Percentiles rank a stretch among this genome's conserved stretches.
These are phyloP conservation scores for Propithecus deckenii DNA, from an alignment of 2,797 vertebrate genomes.

Conservation along the genomic window DNA sequence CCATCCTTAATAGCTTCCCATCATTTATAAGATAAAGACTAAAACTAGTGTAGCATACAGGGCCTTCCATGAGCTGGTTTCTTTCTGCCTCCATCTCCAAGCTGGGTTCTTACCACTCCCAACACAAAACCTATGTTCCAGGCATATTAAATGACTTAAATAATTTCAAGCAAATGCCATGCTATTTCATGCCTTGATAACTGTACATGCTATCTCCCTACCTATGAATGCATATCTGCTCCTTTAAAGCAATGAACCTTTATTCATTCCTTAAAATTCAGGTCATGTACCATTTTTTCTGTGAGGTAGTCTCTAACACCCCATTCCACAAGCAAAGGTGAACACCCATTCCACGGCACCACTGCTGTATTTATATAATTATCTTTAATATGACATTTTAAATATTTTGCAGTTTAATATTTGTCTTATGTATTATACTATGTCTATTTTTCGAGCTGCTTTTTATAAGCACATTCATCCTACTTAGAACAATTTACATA, in stretches of 20 bases:
- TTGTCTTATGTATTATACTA: neutral
- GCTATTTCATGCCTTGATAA: neutral
- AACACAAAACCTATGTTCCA: neutral
- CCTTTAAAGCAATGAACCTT: neutral
- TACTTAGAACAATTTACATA: neutral
- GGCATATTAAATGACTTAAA: neutral
- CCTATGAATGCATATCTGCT: neutral
- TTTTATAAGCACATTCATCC: neutral
- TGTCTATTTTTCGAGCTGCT: neutral
- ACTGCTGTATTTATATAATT: neutral
- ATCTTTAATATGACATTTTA: neutral
- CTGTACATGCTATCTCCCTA: neutral
- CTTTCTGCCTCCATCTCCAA: neutral
- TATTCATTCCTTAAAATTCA: constrained; percentile 23
- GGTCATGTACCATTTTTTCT: neutral
- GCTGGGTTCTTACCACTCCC: neutral
- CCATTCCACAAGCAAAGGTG: neutral
- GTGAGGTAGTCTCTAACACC: neutral
- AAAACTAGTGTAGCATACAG: neutral
- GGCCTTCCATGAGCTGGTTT: neutral
- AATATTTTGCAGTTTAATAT: neutral
- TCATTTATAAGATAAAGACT: constrained; percentile 23
- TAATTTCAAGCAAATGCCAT: neutral
- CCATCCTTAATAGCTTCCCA: neutral
- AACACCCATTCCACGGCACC: neutral